Percentiles rank a stretch among this genome's conserved stretches.
Evolutionary conservation across 2,797 vertebrate genomes (phyloP).

Genomic region (Eurystomus glaucurus): DNA sequence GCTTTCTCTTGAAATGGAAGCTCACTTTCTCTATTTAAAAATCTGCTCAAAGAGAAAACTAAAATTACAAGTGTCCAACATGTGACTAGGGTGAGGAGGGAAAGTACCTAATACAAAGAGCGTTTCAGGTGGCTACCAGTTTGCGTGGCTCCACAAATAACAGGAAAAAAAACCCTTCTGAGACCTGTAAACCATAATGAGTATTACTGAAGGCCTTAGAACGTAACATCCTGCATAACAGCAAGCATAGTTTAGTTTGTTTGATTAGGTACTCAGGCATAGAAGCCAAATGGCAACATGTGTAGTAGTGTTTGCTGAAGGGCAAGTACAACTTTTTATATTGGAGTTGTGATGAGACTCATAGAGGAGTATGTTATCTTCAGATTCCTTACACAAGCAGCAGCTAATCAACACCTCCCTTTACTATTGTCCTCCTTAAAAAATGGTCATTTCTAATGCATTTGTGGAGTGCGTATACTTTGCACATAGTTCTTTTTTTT

Average conservation of each 20-base stretch:
- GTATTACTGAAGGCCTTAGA: not conserved
- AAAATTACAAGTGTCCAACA: not conserved
- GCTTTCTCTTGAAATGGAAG: not conserved
- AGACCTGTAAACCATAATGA: not conserved
- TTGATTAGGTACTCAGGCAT: not conserved
- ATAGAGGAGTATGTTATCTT: not conserved
- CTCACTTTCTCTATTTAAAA: not conserved
- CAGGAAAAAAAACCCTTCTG: too few relatives aligned
- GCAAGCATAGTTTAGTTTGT: not conserved
- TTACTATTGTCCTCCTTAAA: not conserved
- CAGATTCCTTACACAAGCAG: not conserved
- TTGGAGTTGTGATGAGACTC: not conserved
- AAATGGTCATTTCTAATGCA: not conserved
- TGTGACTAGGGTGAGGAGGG: not conserved
- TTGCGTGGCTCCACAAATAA: not conserved
- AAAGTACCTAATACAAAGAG: not conserved
- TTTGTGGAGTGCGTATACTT: not conserved
- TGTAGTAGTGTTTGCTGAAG: not conserved
- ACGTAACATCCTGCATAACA: not conserved
- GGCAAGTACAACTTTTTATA: not conserved
- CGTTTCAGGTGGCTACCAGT: not conserved
- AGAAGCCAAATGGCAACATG: not conserved
- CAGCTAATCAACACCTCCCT: not conserved
- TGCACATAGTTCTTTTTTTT: not conserved
- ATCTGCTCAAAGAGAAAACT: not conserved